These are phyloP conservation scores for Brenthis ino DNA, from an alignment of 2,888 invertebrate genomes.

Conservation along the genomic window DNA sequence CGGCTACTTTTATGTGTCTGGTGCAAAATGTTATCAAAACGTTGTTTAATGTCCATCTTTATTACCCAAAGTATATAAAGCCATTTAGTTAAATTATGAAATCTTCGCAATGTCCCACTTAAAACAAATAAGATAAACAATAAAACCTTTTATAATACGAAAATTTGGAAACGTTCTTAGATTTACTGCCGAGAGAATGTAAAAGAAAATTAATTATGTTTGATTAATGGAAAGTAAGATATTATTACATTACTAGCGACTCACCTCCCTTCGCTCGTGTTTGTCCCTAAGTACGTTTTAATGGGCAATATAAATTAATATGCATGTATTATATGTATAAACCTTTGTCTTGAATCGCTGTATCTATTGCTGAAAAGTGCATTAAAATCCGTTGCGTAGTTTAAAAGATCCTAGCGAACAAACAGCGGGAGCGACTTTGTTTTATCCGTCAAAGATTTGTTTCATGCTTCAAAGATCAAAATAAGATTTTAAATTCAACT, in stretches of 20 bases:
- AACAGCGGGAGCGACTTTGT: too few relatives aligned
- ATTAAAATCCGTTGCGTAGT: too few relatives aligned
- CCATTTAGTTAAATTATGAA: conserved; percentile 65
- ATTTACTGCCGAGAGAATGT: conserved; percentile 4
- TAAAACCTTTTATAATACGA: conserved; percentile 52
- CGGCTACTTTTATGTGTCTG: conserved; percentile 71
- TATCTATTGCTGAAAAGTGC: too few relatives aligned
- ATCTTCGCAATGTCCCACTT: conserved; percentile 49
- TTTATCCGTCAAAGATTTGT: too few relatives aligned
- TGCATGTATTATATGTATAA: too few relatives aligned
- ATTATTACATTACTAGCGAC: background rate
- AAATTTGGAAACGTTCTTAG: conserved; percentile 20
- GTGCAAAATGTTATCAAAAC: conserved; percentile 66
- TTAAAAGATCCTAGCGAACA: too few relatives aligned
- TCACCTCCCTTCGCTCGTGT: too few relatives aligned
- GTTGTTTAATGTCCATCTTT: conserved; percentile 61
- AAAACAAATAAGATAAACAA: conserved; percentile 56
- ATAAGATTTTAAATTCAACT: too few relatives aligned
- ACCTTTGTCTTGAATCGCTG: too few relatives aligned
- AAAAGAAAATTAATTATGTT: conserved; percentile 7
- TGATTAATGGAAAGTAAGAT: conserved; percentile 8
- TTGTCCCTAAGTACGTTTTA: too few relatives aligned
- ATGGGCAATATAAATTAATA: too few relatives aligned
- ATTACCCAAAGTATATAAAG: conserved; percentile 61
- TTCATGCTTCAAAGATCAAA: background rate